These are phyloP conservation scores for Phataginus tetradactyla DNA, from an alignment of 2,797 vertebrate genomes.

Conservation along the genomic window DNA sequence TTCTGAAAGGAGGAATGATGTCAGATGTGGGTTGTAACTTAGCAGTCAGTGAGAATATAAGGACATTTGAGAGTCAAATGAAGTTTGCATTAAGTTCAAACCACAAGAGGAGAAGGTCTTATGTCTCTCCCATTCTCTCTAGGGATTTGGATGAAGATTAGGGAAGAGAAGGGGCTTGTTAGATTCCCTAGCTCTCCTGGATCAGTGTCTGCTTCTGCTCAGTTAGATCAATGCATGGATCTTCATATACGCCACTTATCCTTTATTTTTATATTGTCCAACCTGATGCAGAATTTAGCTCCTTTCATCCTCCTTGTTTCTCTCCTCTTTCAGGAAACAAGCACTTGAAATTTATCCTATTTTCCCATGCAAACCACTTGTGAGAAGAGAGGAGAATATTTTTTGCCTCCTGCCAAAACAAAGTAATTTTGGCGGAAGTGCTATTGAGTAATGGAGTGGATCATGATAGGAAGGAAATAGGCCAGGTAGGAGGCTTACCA, in stretches of 20 bases:
- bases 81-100: not conserved
- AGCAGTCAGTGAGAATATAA: not conserved
- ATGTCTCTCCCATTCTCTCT: not conserved
- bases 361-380: not conserved
- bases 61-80: not conserved
- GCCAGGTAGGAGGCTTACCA: not conserved
- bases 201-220: not conserved
- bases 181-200: not conserved
- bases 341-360: not conserved
- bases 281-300: not conserved
- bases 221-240: not conserved
- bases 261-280: not conserved
- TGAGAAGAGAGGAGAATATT: not conserved
- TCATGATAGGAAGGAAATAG: not conserved
- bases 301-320: not conserved
- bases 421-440: not conserved
- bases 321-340: slow-evolving; percentile 36
- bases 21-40: not conserved
- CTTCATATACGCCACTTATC: not conserved
- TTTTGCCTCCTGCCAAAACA: not conserved
- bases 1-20: not conserved
- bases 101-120: not conserved
- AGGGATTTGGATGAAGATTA: not conserved
- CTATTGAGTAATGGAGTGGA: not conserved
- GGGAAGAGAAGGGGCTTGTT: not conserved